Evolutionary conservation across 2,888 invertebrate species (phyloP), one percentile per base, ranked within the genome.

Genomic region (Pseudeuparius sepicola): DNA sequence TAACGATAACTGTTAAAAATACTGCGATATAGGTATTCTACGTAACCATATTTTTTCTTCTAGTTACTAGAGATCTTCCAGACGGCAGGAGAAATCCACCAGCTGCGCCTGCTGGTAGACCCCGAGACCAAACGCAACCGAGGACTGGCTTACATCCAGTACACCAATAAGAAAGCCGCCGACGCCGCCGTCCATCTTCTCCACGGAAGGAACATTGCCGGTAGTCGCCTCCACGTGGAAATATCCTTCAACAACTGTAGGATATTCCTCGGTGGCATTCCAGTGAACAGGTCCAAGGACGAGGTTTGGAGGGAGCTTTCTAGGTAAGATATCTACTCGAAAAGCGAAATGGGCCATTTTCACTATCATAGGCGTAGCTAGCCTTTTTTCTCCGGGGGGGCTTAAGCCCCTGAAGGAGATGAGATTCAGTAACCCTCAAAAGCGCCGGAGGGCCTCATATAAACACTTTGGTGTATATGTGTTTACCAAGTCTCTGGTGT

Each of bases 51-150:
- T n/a, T n/a, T n/a, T n/a, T n/a, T 86, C 56, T 76, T 80, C 42
- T 83, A 77, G 43, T 61, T 87, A 25, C 70, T 80, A 12, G 80
- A 81, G 0, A 54, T 84, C 4, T 75, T 87, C 45, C 61, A 71
- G 2, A 64, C 51, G 26, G 61, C 70, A 2, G 86, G 84, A 1
- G 67, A 65, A 14, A 69, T 88, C 23, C 77, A 79, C 55, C 78
- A 83, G 51, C 60, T 87, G 46, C 65, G 87, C 0, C 61, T 87
- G 2, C 85, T 87, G 85, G 78, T 87, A 71, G 76, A 81, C 47
- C 78, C 77, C 51, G 73, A 74, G 1, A 81, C 82, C 0, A 67
- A 70, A 0, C 9, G 4, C 3, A 86, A 82, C 15, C 34, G 44
- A 2, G 42, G 40, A 3, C 39, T 41, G 20, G 41, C 76, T 1